These are phyloP conservation scores for Drosophila nr. fundita DNA, from an alignment of 2,888 invertebrate species.

Conservation along the genomic window DNA sequence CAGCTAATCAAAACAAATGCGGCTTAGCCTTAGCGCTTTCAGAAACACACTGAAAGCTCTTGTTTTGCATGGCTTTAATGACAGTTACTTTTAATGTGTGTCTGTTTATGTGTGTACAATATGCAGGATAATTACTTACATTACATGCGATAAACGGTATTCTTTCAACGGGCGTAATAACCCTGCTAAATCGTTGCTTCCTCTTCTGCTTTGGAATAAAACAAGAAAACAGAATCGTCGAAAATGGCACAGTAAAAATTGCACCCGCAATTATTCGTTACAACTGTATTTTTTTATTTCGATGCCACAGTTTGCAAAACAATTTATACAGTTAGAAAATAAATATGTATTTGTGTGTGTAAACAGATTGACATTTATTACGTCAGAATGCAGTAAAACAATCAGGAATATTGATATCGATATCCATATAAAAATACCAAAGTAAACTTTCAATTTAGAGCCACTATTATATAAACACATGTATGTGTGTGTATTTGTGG, in stretches of 20 bases:
- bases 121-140: background rate
- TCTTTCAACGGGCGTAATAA: background rate
- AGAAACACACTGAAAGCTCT: conserved; percentile 1
- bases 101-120: background rate
- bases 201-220: background rate
- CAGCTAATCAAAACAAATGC: conserved; percentile 18
- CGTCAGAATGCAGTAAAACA: background rate
- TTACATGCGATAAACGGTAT: background rate
- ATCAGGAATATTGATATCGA: background rate
- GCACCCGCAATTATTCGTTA: background rate
- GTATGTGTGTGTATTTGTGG: background rate
- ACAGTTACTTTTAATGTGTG: background rate
- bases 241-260: background rate
- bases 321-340: background rate
- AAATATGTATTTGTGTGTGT: background rate
- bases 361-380: background rate
- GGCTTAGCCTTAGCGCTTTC: conserved; percentile 12
- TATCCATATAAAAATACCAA: background rate
- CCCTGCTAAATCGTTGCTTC: background rate
- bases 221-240: background rate
- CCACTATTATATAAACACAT: background rate
- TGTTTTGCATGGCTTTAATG: conserved; percentile 2
- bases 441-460: background rate
- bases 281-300: background rate
- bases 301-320: background rate